Conservation (phyloP, 2,113 vertebrate species). For the Ageneiosus marmoratus region DNA sequence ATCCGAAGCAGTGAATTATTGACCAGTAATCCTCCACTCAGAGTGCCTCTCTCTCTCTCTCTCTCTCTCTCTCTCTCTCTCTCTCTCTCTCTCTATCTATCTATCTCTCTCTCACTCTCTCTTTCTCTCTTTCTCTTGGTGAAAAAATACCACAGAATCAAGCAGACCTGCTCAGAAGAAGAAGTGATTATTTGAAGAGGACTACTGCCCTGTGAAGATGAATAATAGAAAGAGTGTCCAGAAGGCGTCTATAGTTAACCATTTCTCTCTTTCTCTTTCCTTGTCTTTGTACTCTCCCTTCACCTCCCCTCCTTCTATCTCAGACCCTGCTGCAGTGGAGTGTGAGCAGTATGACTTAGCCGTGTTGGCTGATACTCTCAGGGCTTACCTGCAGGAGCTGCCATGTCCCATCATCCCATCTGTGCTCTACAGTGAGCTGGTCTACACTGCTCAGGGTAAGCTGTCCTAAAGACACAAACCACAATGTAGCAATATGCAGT, state of each 20-base stretch:
- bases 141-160: conserved; percentile 18
- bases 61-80: conserved; percentile 5
- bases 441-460: conserved; percentile 82
- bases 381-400: conserved; percentile 77
- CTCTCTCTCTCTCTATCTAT: not conserved
- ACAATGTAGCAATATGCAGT: not conserved
- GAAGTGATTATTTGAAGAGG: conserved; percentile 32
- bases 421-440: conserved; percentile 74
- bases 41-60: conserved; percentile 3
- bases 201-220: conserved; percentile 14
- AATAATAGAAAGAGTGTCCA: conserved; percentile 22
- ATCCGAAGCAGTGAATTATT: conserved; percentile 46
- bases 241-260: conserved; percentile 20
- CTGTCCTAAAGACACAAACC: not conserved
- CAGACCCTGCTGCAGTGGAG: conserved; percentile 68
- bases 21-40: conserved; percentile 41
- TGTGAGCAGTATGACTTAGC: conserved; percentile 72
- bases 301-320: too few relatives aligned
- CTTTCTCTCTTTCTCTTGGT: conserved; percentile 4
- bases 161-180: not conserved
- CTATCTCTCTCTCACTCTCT: conserved; percentile 1
- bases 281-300: not conserved
- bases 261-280: conserved; percentile 26
- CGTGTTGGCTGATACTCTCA: conserved; percentile 70
- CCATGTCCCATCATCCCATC: conserved; percentile 72